Conservation (phyloP, 2,888 invertebrate species). For the Adineta ricciae region DNA sequence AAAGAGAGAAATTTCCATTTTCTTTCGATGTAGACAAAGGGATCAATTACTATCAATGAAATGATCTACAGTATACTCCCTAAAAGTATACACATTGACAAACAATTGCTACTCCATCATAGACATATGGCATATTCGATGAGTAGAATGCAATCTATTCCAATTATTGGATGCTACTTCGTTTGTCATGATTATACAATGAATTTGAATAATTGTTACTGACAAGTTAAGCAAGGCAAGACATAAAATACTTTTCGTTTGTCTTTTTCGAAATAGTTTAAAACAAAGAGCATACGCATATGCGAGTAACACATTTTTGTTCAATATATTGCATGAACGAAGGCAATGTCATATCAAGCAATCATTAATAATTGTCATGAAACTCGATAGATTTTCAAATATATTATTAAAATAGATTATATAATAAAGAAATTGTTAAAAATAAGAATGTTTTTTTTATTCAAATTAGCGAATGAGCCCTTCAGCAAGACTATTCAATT, state of each 20-base stretch:
- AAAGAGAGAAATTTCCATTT: background rate
- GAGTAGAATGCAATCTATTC: background rate
- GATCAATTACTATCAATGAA: background rate
- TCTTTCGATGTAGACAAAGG: background rate
- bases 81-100: background rate
- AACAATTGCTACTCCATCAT: background rate
- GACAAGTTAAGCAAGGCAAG: too few relatives aligned
- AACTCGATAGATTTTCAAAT: background rate
- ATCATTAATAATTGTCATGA: background rate
- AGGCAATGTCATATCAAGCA: background rate
- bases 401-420: background rate
- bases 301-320: background rate
- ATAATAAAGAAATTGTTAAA: background rate
- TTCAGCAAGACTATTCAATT: background rate
- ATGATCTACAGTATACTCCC: background rate
- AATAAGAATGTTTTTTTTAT: background rate
- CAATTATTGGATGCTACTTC: too few relatives aligned
- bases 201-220: too few relatives aligned
- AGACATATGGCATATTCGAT: too few relatives aligned
- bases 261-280: background rate
- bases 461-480: background rate
- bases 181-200: too few relatives aligned
- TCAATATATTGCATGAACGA: background rate
- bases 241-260: too few relatives aligned
- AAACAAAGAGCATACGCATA: background rate